Conservation (phyloP, 1,140 invertebrate genomes). For the Trichonephila inaurata region DNA sequence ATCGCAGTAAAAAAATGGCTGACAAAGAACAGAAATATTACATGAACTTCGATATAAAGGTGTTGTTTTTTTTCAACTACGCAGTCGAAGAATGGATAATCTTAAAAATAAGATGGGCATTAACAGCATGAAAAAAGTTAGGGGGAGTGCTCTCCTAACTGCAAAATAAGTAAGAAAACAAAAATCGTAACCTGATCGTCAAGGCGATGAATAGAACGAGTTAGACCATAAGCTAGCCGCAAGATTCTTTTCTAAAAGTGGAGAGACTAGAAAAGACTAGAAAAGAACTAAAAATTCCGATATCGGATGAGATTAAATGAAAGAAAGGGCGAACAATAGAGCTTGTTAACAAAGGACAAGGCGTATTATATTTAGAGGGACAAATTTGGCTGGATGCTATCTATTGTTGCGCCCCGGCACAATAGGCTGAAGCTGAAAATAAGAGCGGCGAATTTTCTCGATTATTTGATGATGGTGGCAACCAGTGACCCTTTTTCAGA, state of each 20-base stretch:
- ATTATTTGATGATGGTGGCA: constrained; percentile 56
- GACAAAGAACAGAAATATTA: not conserved
- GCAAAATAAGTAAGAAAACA: not conserved
- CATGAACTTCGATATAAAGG: not conserved
- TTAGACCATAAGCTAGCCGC: constrained; percentile 40
- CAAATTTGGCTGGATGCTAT: constrained; percentile 35
- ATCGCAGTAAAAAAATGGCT: not conserved
- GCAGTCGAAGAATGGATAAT: not conserved
- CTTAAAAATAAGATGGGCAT: constrained; percentile 2
- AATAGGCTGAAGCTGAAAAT: constrained; percentile 14
- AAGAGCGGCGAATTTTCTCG: constrained; percentile 30
- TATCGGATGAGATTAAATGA: constrained; percentile 62
- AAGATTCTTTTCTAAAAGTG: constrained; percentile 15
- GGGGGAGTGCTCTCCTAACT: not conserved
- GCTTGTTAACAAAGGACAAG: constrained; percentile 67
- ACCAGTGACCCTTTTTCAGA: constrained; percentile 26
- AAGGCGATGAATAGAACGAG: constrained; percentile 41
- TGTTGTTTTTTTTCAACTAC: not conserved
- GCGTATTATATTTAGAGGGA: constrained; percentile 68
- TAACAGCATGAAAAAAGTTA: not conserved
- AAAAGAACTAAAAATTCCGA: constrained; percentile 39
- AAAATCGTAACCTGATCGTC: constrained; percentile 44
- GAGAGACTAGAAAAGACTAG: no score
- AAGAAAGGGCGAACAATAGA: constrained; percentile 56
- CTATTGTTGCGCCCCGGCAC: constrained; percentile 26